These are phyloP conservation scores for Apostichopus leukothele DNA, from an alignment of 53 echinoderm and acorn worm genomes.

Conservation along the genomic window DNA sequence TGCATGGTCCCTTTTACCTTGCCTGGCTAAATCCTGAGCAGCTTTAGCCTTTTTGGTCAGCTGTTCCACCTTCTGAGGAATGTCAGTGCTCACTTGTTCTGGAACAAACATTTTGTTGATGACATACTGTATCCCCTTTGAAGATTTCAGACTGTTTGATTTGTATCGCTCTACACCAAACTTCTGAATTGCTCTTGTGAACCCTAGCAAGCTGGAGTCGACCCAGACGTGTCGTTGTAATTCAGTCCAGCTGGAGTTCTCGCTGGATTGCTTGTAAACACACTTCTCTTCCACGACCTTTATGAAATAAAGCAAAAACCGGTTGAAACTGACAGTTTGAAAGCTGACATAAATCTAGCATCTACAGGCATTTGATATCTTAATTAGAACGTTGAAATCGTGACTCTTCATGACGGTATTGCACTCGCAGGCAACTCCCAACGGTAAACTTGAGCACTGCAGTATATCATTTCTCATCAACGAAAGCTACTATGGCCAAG, in stretches of 20 bases:
- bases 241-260: conserved; percentile 80
- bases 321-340: no score
- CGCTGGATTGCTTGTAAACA: conserved; percentile 59
- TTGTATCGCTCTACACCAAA: conserved; percentile 90
- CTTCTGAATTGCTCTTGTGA: conserved; percentile 67
- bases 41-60: conserved; percentile 42
- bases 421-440: no score
- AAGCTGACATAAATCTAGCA: no score
- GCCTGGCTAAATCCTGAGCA: conserved; percentile 25
- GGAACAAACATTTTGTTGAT: conserved; percentile 68
- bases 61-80: conserved; percentile 36
- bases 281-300: conserved; percentile 89
- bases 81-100: conserved; percentile 9
- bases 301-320: neutral
- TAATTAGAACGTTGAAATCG: no score
- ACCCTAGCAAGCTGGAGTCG: conserved; percentile 71
- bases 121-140: conserved; percentile 75
- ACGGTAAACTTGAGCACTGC: no score
- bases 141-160: conserved; percentile 69
- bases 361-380: no score
- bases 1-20: conserved; percentile 15
- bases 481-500: no score
- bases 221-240: conserved; percentile 82
- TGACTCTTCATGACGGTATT: no score
- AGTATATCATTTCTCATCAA: no score